Percentiles rank a stretch among this genome's conserved stretches.
Conservation (phyloP, 2,888 invertebrate species). For the Creontiades dilutus region DNA sequence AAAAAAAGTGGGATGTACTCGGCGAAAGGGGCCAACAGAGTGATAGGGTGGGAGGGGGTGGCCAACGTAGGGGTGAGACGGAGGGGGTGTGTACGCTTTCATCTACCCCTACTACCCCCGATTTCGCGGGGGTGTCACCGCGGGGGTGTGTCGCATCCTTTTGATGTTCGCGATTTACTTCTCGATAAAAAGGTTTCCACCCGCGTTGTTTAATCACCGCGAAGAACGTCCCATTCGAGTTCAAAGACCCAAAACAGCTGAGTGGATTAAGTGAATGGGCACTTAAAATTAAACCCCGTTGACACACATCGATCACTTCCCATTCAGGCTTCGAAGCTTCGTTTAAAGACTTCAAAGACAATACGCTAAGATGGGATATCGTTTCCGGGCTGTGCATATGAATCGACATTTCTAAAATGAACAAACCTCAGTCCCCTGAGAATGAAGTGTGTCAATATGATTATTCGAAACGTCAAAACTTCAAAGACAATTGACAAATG, state of each 20-base stretch:
- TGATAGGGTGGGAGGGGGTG: neutral
- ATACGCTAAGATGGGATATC: no score
- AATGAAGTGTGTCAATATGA: no score
- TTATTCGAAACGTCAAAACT: no score
- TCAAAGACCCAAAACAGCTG: constrained; percentile 5
- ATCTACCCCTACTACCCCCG: neutral
- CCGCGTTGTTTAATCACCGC: constrained; percentile 7
- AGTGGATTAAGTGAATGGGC: neutral
- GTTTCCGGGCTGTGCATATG: no score
- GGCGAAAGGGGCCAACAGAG: neutral
- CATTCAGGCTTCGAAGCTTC: neutral
- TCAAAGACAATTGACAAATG: no score
- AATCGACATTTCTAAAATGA: no score
- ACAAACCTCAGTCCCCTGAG: no score
- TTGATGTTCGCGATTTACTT: constrained; percentile 27
- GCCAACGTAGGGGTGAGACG: neutral
- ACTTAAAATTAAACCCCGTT: neutral
- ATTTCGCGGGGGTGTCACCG: constrained; percentile 27
- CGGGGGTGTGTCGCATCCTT: constrained; percentile 20
- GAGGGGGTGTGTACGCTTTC: constrained; percentile 10
- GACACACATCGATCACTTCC: neutral
- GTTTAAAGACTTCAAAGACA: no score
- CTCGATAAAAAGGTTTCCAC: neutral
- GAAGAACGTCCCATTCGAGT: neutral
- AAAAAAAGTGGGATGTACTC: constrained; percentile 8